phyloP scores from a whole-genome alignment of 2,888 invertebrate species.

The Cerastoderma edule region DNA sequence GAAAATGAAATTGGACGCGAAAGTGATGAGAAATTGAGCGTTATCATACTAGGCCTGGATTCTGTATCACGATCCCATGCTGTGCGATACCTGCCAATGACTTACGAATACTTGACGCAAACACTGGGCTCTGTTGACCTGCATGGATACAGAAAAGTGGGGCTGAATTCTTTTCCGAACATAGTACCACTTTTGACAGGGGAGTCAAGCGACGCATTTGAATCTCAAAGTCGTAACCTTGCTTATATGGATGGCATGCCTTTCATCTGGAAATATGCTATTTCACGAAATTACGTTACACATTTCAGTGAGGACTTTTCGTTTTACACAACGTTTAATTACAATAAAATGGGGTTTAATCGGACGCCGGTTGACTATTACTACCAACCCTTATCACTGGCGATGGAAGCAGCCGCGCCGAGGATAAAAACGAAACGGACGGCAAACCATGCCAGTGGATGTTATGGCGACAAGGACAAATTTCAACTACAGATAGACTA shows the following conservation, averaged over 20 bases:
- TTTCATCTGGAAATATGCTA: slow-evolving; percentile 92
- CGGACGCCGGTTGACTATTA: slow-evolving; percentile 93
- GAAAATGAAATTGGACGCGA: slow-evolving; percentile 33
- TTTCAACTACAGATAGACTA: slow-evolving; percentile 87
- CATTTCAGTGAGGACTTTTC: slow-evolving; percentile 92
- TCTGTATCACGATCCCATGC: slow-evolving; percentile 48
- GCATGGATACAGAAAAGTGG: slow-evolving; percentile 63
- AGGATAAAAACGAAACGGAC: slow-evolving; percentile 50
- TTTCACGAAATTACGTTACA: slow-evolving; percentile 89
- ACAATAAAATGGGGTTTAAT: slow-evolving; percentile 89
- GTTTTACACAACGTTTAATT: slow-evolving; percentile 91
- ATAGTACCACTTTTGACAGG: slow-evolving; percentile 58
- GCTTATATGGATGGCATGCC: slow-evolving; percentile 84
- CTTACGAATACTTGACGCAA: slow-evolving; percentile 54
- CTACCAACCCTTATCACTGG: slow-evolving; percentile 89
- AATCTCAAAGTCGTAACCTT: slow-evolving; percentile 24
- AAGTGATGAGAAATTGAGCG: slow-evolving; percentile 36
- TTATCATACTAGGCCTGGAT: slow-evolving; percentile 47
- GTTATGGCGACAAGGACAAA: slow-evolving; percentile 89
- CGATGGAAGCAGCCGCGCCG: slow-evolving; percentile 81
- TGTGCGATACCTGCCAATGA: slow-evolving; percentile 52
- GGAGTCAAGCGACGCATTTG: slow-evolving; percentile 23
- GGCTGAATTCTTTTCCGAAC: slow-evolving; percentile 62
- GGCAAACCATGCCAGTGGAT: slow-evolving; percentile 79
- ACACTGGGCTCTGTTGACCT: slow-evolving; percentile 52